Conservation (phyloP, 2,113 vertebrate species). For the Aramus guarauna region DNA sequence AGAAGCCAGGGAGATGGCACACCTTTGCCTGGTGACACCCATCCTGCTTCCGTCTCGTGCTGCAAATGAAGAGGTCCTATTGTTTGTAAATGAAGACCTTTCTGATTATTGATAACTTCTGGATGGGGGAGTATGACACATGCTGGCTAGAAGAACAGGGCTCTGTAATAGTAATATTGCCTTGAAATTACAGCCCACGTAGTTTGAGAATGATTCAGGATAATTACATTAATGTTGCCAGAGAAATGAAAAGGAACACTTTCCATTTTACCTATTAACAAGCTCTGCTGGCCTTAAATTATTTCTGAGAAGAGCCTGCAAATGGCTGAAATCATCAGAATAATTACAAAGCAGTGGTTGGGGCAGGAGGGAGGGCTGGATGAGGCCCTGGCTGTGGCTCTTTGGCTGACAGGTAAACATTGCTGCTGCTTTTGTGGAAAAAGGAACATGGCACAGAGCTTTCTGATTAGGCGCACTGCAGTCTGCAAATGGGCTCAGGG, state of each 20-base stretch:
- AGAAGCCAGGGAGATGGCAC: neutral
- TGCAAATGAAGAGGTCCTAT: neutral
- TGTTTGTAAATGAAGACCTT: slow-evolving; percentile 24
- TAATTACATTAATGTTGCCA: slow-evolving; percentile 55
- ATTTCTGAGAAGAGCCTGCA: slow-evolving; percentile 50
- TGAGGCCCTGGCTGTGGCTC: neutral
- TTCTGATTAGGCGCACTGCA: neutral
- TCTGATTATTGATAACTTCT: neutral
- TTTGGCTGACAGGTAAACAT: neutral
- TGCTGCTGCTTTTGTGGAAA: neutral
- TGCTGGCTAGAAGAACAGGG: slow-evolving; percentile 13
- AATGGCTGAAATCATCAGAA: slow-evolving; percentile 32
- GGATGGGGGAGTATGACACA: neutral
- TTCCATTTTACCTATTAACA: slow-evolving; percentile 68
- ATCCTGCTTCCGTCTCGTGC: neutral
- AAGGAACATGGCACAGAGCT: neutral
- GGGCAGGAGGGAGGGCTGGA: neutral
- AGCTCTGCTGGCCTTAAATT: slow-evolving; percentile 53
- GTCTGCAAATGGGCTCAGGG: neutral
- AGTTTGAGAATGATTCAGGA: slow-evolving; percentile 54
- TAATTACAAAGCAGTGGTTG: slow-evolving; percentile 18
- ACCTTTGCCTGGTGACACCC: neutral
- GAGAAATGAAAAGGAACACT: slow-evolving; percentile 68
- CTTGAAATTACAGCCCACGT: slow-evolving; percentile 49
- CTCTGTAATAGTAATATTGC: slow-evolving; percentile 23